These are phyloP conservation scores for Heteronetta atricapilla DNA, from an alignment of 2,113 vertebrate species.

Conservation along the genomic window DNA sequence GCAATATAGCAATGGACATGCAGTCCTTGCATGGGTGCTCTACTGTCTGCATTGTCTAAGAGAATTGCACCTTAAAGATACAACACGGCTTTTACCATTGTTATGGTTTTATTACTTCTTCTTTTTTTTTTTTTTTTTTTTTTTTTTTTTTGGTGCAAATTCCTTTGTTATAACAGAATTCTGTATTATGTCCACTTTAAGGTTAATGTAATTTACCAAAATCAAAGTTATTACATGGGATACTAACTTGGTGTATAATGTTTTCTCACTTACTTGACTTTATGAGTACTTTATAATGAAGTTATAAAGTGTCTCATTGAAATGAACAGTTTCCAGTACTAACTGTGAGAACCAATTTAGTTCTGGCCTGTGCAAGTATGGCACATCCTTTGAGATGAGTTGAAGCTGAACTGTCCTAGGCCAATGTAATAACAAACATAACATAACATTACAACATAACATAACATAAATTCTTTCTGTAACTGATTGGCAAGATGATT, in stretches of 20 bases:
- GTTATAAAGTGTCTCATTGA: neutral
- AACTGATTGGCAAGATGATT: neutral
- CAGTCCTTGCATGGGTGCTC: neutral
- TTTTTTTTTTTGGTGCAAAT: neutral
- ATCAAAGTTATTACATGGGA: slow-evolving; percentile 38
- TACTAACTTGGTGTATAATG: neutral
- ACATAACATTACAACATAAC: neutral
- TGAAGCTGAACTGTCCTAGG: neutral
- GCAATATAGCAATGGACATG: neutral
- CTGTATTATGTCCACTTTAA: neutral
- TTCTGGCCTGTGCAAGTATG: neutral
- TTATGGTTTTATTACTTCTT: neutral
- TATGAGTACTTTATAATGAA: neutral
- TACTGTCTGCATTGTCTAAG: neutral
- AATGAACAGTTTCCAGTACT: neutral
- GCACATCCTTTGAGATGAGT: neutral
- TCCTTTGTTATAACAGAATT: neutral
- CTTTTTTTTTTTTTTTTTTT: neutral
- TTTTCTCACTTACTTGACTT: slow-evolving; percentile 7
- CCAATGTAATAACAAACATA: neutral
- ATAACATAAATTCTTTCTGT: neutral
- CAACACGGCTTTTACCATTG: neutral
- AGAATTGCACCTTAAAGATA: neutral
- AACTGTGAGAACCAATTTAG: neutral
- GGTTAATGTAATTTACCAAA: slow-evolving; percentile 11